Evolutionary conservation across 2,888 invertebrate species (phyloP).

Genomic region (Carcina quercana): DNA sequence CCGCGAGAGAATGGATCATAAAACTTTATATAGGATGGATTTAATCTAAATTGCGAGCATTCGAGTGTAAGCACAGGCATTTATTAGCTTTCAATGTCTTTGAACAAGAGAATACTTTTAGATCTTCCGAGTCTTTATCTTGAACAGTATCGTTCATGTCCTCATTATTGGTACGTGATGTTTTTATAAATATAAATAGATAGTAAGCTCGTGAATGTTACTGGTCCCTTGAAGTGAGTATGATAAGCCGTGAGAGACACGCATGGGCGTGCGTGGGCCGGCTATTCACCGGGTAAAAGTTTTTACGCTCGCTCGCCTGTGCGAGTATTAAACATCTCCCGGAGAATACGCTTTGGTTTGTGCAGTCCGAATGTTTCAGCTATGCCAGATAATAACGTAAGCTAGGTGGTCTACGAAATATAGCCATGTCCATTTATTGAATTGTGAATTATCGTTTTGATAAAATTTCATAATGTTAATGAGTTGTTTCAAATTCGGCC

Average conservation of each 20-base stretch:
- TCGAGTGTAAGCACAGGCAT: conserved; percentile 10
- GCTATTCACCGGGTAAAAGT: conserved; percentile 27
- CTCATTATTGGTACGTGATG: conserved; percentile 1
- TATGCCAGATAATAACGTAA: too few relatives aligned
- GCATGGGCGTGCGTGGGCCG: conserved; percentile 21
- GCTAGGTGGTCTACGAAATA: too few relatives aligned
- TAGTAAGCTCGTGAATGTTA: conserved; percentile 5
- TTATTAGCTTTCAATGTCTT: conserved; percentile 12
- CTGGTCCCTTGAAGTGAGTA: conserved; percentile 3
- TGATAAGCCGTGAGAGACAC: conserved; percentile 2
- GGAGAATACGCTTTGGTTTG: too few relatives aligned
- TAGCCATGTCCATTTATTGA: too few relatives aligned
- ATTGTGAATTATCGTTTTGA: too few relatives aligned
- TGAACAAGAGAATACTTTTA: conserved; percentile 10
- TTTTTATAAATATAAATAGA: conserved; percentile 6
- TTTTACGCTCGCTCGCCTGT: conserved; percentile 15
- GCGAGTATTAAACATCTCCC: conserved; percentile 7
- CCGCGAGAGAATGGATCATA: conserved; percentile 25
- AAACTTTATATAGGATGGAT: conserved; percentile 22
- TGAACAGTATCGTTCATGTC: not conserved
- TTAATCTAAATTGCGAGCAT: conserved; percentile 20
- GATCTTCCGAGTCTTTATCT: not conserved
- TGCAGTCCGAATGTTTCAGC: too few relatives aligned
- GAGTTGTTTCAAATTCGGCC: too few relatives aligned
- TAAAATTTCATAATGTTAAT: too few relatives aligned